A percentile compares a stretch with the other conserved stretches of the same genome.
Evolutionary conservation across 1,140 invertebrate genomes (phyloP).

Genomic region (Hestina assimilis): DNA sequence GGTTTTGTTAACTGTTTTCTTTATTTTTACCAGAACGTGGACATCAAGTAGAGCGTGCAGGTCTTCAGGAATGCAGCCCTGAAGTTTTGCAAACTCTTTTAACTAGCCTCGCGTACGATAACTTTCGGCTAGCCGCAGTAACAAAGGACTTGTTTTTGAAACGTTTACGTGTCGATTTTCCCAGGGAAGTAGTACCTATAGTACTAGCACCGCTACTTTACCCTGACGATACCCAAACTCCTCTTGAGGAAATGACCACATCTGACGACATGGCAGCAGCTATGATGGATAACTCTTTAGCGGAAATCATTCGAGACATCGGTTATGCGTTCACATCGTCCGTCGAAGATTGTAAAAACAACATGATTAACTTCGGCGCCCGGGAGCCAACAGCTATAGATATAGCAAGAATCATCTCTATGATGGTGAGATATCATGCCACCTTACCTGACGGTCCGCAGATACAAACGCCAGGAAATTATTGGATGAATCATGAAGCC

Average conservation of each 20-base stretch:
- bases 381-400: slow-evolving; percentile 88
- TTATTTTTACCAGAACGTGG: slow-evolving; percentile 76
- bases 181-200: slow-evolving; percentile 90
- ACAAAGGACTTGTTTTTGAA: slow-evolving; percentile 89
- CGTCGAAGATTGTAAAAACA: slow-evolving; percentile 93
- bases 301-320: slow-evolving; percentile 92
- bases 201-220: slow-evolving; percentile 93
- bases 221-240: slow-evolving; percentile 86
- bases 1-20: neutral
- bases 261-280: slow-evolving; percentile 77
- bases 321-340: slow-evolving; percentile 92
- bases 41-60: slow-evolving; percentile 84
- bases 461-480: slow-evolving; percentile 81
- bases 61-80: slow-evolving; percentile 91
- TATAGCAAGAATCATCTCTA: slow-evolving; percentile 89
- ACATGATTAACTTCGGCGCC: slow-evolving; percentile 86
- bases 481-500: slow-evolving; percentile 78
- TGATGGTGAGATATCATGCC: slow-evolving; percentile 91
- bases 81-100: slow-evolving; percentile 92
- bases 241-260: slow-evolving; percentile 79
- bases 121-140: slow-evolving; percentile 82
- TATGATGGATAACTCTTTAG: slow-evolving; percentile 86
- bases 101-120: slow-evolving; percentile 78
- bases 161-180: slow-evolving; percentile 91
- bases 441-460: slow-evolving; percentile 83